A percentile compares a stretch with the other conserved stretches of the same genome.
phyloP scores from a whole-genome alignment of 1,140 invertebrate species.

The Procambarus clarkii region DNA sequence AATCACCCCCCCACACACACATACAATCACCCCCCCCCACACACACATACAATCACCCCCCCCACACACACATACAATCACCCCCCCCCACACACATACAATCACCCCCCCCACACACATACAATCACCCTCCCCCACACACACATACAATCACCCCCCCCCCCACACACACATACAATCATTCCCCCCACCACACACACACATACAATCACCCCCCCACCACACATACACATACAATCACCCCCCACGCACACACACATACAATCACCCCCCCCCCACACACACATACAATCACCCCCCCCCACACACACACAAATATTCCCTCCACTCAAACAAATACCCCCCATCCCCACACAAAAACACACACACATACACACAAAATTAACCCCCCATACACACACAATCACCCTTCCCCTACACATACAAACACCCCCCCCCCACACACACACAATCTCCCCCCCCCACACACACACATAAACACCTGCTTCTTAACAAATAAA shows the following conservation, averaged over 20 bases:
- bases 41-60: constrained; percentile 5
- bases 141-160: too few species aligned
- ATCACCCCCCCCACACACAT: too few species aligned
- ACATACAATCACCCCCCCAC: too few species aligned
- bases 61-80: background rate
- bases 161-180: constrained; percentile 5
- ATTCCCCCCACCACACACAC: too few species aligned
- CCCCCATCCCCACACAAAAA: too few species aligned
- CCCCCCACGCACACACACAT: background rate
- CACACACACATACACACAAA: too few species aligned
- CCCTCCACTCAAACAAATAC: background rate
- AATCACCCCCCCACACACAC: background rate
- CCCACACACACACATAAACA: background rate
- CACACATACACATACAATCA: background rate
- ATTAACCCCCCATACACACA: too few species aligned
- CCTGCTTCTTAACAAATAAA: background rate
- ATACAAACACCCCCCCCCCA: background rate
- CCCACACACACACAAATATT: too few species aligned
- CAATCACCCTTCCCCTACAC: too few species aligned
- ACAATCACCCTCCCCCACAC: too few species aligned
- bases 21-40: background rate
- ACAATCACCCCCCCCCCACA: too few species aligned
- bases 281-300: too few species aligned
- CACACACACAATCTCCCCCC: background rate
- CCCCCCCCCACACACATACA: background rate